Conservation (phyloP, 2,797 vertebrate genomes). For the Premnoplex brunnescens region DNA sequence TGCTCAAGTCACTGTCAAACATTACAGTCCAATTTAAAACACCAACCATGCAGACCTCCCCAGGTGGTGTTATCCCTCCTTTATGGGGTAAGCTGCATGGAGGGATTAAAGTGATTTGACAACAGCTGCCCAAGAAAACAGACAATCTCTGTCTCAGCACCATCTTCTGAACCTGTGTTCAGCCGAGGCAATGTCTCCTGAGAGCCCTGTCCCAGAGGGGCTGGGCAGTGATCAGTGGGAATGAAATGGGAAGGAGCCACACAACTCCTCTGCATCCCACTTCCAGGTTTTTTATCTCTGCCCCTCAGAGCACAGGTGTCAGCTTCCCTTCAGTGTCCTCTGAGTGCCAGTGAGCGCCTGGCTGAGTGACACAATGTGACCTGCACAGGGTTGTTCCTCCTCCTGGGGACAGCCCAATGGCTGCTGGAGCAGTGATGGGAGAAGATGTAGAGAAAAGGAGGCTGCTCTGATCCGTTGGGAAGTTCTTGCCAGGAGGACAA, state of each 20-base stretch:
- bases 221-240: fast-evolving
- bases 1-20: neutral
- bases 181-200: neutral
- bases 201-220: neutral
- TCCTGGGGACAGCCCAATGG: neutral
- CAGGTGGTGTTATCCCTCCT: fast-evolving
- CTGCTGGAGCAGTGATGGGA: neutral
- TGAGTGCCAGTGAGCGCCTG: neutral
- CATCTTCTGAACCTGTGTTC: neutral
- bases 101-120: neutral
- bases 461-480: neutral
- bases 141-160: neutral
- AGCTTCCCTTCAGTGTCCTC: neutral
- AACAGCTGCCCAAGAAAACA: neutral
- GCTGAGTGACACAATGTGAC: neutral
- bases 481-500: neutral
- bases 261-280: neutral
- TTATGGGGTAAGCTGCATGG: neutral
- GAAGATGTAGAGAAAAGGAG: neutral
- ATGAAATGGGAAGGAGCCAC: neutral
- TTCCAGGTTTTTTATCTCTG: neutral
- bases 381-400: neutral
- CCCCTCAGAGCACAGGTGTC: neutral
- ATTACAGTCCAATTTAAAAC: neutral
- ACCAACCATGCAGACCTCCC: neutral